phyloP scores from a whole-genome alignment of 2,113 vertebrate genomes.

The Sinocyclocheilus anophthalmus region DNA sequence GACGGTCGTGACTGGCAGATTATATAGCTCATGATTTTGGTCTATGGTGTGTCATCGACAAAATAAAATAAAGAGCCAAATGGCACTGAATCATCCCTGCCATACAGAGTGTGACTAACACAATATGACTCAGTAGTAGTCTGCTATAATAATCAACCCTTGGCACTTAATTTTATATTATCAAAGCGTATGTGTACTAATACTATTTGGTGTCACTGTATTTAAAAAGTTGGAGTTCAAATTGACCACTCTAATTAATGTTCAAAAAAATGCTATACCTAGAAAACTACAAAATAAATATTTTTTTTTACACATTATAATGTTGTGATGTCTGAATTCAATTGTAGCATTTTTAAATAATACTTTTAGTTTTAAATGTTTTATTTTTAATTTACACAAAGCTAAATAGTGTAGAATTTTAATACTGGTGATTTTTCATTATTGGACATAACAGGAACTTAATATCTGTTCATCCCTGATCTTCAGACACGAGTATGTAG shows the following conservation, averaged over 20 bases:
- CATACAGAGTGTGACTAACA: background rate
- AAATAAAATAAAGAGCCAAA: background rate
- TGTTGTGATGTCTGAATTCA: background rate
- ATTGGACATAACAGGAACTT: background rate
- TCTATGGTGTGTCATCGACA: background rate
- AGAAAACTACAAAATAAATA: too few species aligned
- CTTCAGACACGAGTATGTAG: background rate
- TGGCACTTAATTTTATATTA: background rate
- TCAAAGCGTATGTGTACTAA: background rate
- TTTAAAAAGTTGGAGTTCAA: too few species aligned
- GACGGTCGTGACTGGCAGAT: constrained; percentile 29
- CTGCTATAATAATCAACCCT: background rate
- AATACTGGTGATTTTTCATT: background rate
- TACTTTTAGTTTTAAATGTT: too few species aligned
- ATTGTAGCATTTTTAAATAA: too few species aligned
- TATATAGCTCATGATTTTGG: constrained; percentile 49
- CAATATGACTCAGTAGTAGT: background rate
- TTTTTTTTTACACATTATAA: background rate
- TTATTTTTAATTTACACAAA: too few species aligned
- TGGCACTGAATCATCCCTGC: constrained; percentile 30
- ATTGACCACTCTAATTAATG: background rate
- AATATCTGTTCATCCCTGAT: background rate
- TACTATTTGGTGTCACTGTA: background rate
- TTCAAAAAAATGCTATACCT: background rate
- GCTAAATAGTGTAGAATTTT: too few species aligned